A percentile compares a stretch with the other conserved stretches of the same genome.
Evolutionary conservation across 1,140 invertebrate species (phyloP).

Genomic region (Anthonomus grandis): DNA sequence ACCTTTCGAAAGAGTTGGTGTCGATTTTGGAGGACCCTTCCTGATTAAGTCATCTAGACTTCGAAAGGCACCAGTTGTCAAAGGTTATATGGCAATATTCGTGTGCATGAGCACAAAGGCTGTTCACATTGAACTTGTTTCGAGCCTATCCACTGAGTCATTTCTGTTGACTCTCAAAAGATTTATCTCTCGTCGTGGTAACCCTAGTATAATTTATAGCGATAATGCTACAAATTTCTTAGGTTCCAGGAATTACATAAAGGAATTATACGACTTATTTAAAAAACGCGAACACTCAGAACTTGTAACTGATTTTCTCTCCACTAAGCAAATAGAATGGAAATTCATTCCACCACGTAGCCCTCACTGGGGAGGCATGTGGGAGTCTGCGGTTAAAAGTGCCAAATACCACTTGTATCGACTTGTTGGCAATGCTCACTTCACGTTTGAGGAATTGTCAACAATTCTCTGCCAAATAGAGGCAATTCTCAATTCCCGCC

Average conservation of each 20-base stretch:
- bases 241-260: slow-evolving; percentile 9
- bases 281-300: neutral
- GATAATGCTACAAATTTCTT: slow-evolving; percentile 20
- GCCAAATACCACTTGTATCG: slow-evolving; percentile 39
- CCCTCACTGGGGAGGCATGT: slow-evolving; percentile 37
- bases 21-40: slow-evolving; percentile 22
- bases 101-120: slow-evolving; percentile 45
- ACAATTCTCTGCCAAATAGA: slow-evolving; percentile 34
- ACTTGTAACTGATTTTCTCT: neutral
- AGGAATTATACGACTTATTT: slow-evolving; percentile 12
- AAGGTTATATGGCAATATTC: slow-evolving; percentile 46
- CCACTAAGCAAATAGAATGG: slow-evolving; percentile 17
- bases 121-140: slow-evolving; percentile 49
- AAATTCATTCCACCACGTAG: slow-evolving; percentile 34
- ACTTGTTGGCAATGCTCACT: slow-evolving; percentile 31
- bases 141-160: slow-evolving; percentile 41
- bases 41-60: slow-evolving; percentile 1
- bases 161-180: slow-evolving; percentile 46
- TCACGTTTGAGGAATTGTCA: slow-evolving; percentile 40
- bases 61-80: slow-evolving; percentile 25
- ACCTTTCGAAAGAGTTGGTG: slow-evolving; percentile 7
- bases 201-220: slow-evolving; percentile 11
- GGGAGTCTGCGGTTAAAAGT: slow-evolving; percentile 34
- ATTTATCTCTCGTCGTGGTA: slow-evolving; percentile 47
- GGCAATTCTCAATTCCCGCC: slow-evolving; percentile 40